Conservation (phyloP, 2,888 invertebrate species). For the Abscondita cerata region DNA sequence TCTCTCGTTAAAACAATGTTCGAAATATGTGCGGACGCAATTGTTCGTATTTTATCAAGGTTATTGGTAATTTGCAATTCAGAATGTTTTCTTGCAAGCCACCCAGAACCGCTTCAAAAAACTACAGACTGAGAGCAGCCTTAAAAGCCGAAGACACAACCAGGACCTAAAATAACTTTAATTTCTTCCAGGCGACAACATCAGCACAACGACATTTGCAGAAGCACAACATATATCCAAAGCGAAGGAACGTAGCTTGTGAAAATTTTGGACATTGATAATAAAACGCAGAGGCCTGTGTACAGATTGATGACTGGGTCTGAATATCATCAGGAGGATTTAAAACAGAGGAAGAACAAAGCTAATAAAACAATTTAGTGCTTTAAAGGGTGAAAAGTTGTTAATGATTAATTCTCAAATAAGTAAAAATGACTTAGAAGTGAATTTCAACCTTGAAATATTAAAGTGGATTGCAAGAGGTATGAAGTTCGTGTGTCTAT, state of each 20-base stretch:
- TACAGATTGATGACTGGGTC: slow-evolving; percentile 73
- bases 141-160: slow-evolving; percentile 50
- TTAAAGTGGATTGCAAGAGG: slow-evolving; percentile 68
- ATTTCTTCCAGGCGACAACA: slow-evolving; percentile 62
- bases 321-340: slow-evolving; percentile 70
- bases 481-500: slow-evolving; percentile 70
- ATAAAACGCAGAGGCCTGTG: slow-evolving; percentile 71
- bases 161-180: slow-evolving; percentile 70
- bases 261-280: slow-evolving; percentile 71
- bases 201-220: slow-evolving; percentile 68
- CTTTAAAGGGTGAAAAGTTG: slow-evolving; percentile 69
- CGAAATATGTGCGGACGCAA: slow-evolving; percentile 17
- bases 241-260: slow-evolving; percentile 71
- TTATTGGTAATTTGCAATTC: slow-evolving; percentile 18
- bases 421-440: slow-evolving; percentile 70
- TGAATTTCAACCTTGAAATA: slow-evolving; percentile 69
- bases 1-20: slow-evolving; percentile 23
- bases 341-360: slow-evolving; percentile 62
- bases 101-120: slow-evolving; percentile 16
- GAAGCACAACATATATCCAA: slow-evolving; percentile 74
- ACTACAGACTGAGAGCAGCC: slow-evolving; percentile 26
- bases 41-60: slow-evolving; percentile 18
- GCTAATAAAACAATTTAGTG: slow-evolving; percentile 56
- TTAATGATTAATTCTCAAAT: slow-evolving; percentile 69
- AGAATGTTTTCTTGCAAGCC: slow-evolving; percentile 29